Percentiles rank a stretch among this genome's conserved stretches.
phyloP scores from a whole-genome alignment of 2,797 vertebrate genomes.

The Champsocephalus esox region DNA sequence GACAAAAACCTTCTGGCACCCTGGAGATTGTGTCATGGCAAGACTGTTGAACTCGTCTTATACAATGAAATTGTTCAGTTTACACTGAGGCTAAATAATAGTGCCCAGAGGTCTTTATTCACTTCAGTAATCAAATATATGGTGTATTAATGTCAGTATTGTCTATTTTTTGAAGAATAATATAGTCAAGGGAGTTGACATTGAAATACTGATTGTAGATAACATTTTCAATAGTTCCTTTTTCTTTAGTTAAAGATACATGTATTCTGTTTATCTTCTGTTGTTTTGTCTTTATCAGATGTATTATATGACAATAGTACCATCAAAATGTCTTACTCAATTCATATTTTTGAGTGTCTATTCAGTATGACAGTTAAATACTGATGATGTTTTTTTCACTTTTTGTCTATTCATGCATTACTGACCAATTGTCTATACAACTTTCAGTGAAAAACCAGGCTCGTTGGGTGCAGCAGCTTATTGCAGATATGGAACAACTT shows the following conservation, averaged over 20 bases:
- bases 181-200: background rate
- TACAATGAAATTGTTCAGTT: background rate
- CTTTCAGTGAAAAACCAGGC: conserved; percentile 95
- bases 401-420: background rate
- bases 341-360: background rate
- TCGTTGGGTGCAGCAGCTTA: conserved; percentile 94
- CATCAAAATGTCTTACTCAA: background rate
- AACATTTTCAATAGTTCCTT: no score
- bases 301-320: background rate
- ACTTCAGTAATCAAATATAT: background rate
- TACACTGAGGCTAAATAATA: background rate
- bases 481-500: conserved; percentile 91
- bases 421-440: background rate
- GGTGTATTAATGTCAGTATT: background rate
- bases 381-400: background rate
- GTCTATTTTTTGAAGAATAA: no score
- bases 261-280: background rate
- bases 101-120: background rate
- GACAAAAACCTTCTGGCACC: background rate
- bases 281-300: background rate
- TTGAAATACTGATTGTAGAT: background rate
- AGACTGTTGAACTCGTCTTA: background rate
- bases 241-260: background rate
- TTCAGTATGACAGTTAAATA: no score
- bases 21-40: background rate